Evolutionary conservation across 2,797 vertebrate species (phyloP).

Genomic region (Sebastes hopkinsi): DNA sequence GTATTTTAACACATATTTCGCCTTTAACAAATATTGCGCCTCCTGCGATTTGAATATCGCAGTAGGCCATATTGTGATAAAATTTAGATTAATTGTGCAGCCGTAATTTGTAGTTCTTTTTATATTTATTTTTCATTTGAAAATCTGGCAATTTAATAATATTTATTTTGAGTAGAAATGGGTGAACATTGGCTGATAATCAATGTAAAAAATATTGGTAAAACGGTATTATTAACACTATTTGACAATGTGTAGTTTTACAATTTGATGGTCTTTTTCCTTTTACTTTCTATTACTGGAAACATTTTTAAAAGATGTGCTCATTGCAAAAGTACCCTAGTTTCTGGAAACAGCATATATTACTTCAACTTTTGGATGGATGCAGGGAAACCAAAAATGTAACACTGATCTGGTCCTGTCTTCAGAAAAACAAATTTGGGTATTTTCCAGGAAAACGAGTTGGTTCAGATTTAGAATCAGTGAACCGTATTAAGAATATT

Average conservation of each 20-base stretch:
- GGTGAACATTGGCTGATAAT: not conserved
- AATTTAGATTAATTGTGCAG: no score
- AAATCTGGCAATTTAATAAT: not conserved
- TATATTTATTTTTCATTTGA: not conserved
- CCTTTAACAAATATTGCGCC: no score
- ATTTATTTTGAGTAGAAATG: not conserved
- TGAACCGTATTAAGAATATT: not conserved
- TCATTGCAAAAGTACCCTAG: not conserved
- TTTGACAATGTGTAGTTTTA: not conserved
- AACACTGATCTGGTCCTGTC: not conserved
- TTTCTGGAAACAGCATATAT: not conserved
- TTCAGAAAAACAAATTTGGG: not conserved
- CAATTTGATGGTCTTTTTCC: not conserved
- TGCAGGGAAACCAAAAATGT: not conserved
- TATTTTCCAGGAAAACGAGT: not conserved
- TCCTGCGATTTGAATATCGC: no score
- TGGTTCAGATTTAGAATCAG: not conserved
- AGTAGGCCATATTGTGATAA: no score
- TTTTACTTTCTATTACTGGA: not conserved
- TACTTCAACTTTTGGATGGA: not conserved
- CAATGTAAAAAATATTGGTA: not conserved
- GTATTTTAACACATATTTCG: no score
- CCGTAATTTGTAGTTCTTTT: not conserved
- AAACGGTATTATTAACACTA: not conserved
- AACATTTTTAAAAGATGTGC: not conserved